Percentiles rank a stretch among this genome's conserved stretches.
Conservation (phyloP, 2,888 invertebrate species). For the Drosophila monieri region DNA sequence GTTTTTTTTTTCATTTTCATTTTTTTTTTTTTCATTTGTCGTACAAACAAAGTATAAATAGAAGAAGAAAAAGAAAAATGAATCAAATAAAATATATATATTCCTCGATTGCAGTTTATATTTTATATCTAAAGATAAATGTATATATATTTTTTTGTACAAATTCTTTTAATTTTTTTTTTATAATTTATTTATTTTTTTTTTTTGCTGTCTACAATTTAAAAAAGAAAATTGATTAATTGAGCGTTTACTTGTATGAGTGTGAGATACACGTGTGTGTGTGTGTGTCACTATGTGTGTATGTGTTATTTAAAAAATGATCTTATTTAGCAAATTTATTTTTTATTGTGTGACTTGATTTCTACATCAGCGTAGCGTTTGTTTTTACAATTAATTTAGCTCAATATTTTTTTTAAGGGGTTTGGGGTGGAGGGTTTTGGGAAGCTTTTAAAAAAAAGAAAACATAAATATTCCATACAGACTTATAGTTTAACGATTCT, state of each 20-base stretch:
- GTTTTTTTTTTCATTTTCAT: constrained; percentile 46
- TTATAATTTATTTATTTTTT: constrained; percentile 10
- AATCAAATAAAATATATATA: constrained; percentile 75
- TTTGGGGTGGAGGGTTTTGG: constrained; percentile 6
- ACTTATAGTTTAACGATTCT: constrained; percentile 20
- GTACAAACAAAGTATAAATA: constrained; percentile 69
- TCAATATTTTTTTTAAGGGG: constrained; percentile 11
- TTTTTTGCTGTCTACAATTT: constrained; percentile 41
- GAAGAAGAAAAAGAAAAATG: constrained; percentile 72
- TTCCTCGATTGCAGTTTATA: constrained; percentile 40
- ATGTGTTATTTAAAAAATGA: constrained; percentile 19
- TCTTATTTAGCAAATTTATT: constrained; percentile 14
- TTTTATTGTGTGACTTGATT: constrained; percentile 24
- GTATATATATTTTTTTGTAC: constrained; percentile 33
- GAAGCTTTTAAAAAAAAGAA: constrained; percentile 1
- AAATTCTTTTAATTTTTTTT: constrained; percentile 22
- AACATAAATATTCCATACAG: constrained; percentile 18
- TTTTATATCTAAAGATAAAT: constrained; percentile 46
- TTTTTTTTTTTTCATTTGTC: constrained; percentile 43
- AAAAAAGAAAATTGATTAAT: constrained; percentile 48
- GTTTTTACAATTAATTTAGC: constrained; percentile 12
- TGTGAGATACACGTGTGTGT: constrained; percentile 28
- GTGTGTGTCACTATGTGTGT: constrained; percentile 29
- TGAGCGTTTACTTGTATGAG: constrained; percentile 37
- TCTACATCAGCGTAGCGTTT: constrained; percentile 60